phyloP scores from a whole-genome alignment of 1,140 invertebrate genomes.

The Gryon sp. region DNA sequence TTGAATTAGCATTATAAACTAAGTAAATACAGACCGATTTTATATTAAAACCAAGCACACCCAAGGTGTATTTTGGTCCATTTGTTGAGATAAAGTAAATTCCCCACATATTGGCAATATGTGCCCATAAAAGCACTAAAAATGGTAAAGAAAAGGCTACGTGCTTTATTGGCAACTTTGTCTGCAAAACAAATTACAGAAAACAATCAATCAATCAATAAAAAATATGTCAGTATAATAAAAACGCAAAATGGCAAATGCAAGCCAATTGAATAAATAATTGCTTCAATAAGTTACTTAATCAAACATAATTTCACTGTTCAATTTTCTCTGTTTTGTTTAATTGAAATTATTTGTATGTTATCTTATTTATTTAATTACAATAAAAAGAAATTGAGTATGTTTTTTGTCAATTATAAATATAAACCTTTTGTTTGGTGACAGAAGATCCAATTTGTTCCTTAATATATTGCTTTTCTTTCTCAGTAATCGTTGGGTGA shows the following conservation, averaged over 20 bases:
- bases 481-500: conserved; percentile 87
- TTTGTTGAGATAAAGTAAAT: conserved; percentile 91
- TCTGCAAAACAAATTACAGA: conserved; percentile 63
- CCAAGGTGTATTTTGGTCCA: conserved; percentile 92
- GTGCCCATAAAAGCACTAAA: conserved; percentile 83
- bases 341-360: too few species aligned
- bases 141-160: conserved; percentile 85
- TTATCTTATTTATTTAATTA: conserved; percentile 8
- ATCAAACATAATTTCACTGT: too few species aligned
- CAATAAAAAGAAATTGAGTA: conserved; percentile 8
- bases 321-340: too few species aligned
- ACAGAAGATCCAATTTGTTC: conserved; percentile 81
- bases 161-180: conserved; percentile 69
- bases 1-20: too few species aligned
- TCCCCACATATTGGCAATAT: conserved; percentile 89
- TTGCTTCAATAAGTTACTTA: too few species aligned
- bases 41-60: conserved; percentile 91
- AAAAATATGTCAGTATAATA: too few species aligned
- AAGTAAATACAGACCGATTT: conserved; percentile 80
- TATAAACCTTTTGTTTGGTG: conserved; percentile 78
- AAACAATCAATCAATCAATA: too few species aligned
- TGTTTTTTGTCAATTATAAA: not conserved
- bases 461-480: conserved; percentile 88
- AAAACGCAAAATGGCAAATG: too few species aligned
- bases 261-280: too few species aligned